A percentile compares a stretch with the other conserved stretches of the same genome.
Conservation (phyloP, 2,113 vertebrate genomes). For the Casuarius casuarius region DNA sequence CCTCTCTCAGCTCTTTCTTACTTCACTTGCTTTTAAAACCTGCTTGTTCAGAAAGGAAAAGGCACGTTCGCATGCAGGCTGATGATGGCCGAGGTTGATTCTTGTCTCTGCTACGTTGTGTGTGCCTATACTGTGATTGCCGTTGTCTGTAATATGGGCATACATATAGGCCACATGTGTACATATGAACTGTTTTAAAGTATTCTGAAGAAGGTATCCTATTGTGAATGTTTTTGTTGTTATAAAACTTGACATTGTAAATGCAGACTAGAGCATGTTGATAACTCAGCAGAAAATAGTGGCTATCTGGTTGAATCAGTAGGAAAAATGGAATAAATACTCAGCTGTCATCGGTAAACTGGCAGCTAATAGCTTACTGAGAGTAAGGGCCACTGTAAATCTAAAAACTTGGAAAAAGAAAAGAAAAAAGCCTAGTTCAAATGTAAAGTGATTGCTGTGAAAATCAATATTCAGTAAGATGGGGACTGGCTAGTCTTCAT, state of each 20-base stretch:
- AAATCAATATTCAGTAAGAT: neutral
- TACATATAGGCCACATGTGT: neutral
- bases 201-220: neutral
- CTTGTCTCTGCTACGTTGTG: neutral
- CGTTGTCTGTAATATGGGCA: neutral
- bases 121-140: neutral
- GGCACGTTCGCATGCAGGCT: neutral
- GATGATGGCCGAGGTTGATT: neutral
- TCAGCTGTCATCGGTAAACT: neutral
- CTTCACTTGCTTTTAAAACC: neutral
- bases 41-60: neutral
- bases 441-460: neutral
- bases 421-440: no score
- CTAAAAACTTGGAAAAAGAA: neutral
- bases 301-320: neutral
- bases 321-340: neutral
- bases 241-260: neutral
- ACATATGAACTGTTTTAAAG: neutral
- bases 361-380: neutral
- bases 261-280: neutral
- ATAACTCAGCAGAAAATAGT: neutral
- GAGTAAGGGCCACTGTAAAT: neutral
- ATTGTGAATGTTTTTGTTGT: neutral
- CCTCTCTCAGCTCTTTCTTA: neutral
- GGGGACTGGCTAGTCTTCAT: neutral